A percentile compares a stretch with the other conserved stretches of the same genome.
phyloP scores from a whole-genome alignment of 2,113 vertebrate species.

The Stegostoma tigrinum region DNA sequence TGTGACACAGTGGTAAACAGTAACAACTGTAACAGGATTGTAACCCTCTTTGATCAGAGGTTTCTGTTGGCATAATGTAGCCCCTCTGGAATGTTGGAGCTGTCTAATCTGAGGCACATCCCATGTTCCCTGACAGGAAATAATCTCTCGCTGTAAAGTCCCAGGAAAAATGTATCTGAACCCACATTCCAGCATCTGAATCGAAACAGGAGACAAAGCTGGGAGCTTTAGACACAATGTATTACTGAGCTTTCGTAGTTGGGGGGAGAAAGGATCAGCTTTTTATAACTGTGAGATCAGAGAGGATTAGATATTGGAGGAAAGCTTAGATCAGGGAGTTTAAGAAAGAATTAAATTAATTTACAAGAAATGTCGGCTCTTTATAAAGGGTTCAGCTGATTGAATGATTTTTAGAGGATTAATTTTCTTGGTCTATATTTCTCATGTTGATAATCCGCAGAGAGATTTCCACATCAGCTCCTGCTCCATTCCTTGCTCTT shows the following conservation, averaged over 20 bases:
- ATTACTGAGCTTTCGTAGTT: slow-evolving; percentile 50
- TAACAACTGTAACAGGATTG: background rate
- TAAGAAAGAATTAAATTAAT: background rate
- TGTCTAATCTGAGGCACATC: background rate
- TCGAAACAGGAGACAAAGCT: slow-evolving; percentile 41
- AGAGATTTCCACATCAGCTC: background rate
- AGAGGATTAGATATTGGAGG: background rate
- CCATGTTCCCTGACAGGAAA: background rate
- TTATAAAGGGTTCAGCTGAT: background rate
- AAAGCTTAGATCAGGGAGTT: background rate
- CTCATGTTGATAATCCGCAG: background rate
- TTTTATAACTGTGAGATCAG: background rate
- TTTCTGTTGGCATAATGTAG: background rate
- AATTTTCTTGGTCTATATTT: background rate
- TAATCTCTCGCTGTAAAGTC: slow-evolving; percentile 45
- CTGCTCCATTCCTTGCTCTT: background rate
- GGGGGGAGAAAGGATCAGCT: background rate
- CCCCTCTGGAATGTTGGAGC: background rate
- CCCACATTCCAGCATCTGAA: slow-evolving; percentile 44
- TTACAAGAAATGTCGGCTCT: background rate
- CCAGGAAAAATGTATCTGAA: slow-evolving; percentile 55
- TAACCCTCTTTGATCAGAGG: background rate
- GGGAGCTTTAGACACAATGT: slow-evolving; percentile 56
- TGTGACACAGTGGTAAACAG: no score
- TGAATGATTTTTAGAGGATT: background rate